A percentile compares a stretch with the other conserved stretches of the same genome.
Conservation (phyloP, 92 coral and sea anemone genomes). For the Heteractis magnifica region DNA sequence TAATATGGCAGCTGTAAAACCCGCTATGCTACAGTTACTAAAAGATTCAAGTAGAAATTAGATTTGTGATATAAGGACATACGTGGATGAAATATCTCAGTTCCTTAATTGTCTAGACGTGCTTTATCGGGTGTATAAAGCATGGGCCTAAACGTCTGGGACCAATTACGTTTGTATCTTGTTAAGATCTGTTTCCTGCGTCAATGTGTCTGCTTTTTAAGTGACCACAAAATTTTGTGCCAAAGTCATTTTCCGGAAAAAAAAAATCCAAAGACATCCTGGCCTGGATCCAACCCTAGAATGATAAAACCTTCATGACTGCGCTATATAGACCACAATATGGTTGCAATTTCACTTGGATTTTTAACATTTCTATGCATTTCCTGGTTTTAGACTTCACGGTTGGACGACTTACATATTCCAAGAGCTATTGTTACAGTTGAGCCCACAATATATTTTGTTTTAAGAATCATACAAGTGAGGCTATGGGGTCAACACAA, state of each 20-base stretch:
- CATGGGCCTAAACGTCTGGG: background rate
- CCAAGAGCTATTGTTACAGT: background rate
- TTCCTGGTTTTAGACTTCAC: background rate
- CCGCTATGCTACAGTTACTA: too few species aligned
- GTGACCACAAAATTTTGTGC: background rate
- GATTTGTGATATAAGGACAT: too few species aligned
- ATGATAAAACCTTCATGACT: background rate
- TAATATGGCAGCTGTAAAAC: too few species aligned
- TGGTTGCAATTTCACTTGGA: background rate
- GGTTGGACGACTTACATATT: background rate
- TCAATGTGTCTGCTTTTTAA: background rate
- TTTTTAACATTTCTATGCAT: background rate
- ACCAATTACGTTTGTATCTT: background rate
- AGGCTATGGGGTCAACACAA: too few species aligned
- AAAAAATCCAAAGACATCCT: background rate
- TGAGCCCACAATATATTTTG: too few species aligned
- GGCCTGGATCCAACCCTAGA: background rate
- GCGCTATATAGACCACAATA: background rate
- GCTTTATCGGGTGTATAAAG: background rate
- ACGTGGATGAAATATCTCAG: background rate
- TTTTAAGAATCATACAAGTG: background rate
- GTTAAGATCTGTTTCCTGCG: background rate
- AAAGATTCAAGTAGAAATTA: too few species aligned
- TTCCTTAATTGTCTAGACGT: constrained; percentile 1
- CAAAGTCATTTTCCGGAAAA: background rate